phyloP scores from a whole-genome alignment of 2,797 vertebrate genomes.

The Paedocypris micromegethes region DNA sequence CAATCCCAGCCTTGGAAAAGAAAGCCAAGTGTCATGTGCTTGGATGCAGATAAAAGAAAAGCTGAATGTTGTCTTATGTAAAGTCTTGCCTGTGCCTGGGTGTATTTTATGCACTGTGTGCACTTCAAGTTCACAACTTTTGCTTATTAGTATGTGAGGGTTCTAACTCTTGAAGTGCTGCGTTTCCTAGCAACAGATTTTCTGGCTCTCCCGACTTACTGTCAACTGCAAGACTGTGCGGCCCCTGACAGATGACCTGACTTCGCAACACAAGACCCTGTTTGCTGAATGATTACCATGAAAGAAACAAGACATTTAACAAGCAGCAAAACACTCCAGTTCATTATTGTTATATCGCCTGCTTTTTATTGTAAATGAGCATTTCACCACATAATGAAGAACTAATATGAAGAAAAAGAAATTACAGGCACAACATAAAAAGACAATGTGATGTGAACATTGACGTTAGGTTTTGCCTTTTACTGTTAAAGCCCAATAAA shows the following conservation, averaged over 20 bases:
- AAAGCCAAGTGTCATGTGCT: conserved; percentile 6
- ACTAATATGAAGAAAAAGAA: too few relatives aligned
- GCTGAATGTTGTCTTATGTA: conserved; percentile 2
- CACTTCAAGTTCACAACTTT: conserved; percentile 37
- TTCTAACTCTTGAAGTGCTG: conserved; percentile 31
- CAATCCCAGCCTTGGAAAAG: neutral
- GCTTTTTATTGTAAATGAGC: too few relatives aligned
- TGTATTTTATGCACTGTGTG: conserved; percentile 21
- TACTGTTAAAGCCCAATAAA: too few relatives aligned
- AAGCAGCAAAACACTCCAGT: too few relatives aligned
- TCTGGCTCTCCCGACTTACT: conserved; percentile 12
- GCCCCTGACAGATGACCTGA: conserved; percentile 30
- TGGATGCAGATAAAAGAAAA: conserved; percentile 16
- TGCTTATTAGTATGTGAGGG: conserved; percentile 39
- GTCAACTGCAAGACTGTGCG: conserved; percentile 25
- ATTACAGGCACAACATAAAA: too few relatives aligned
- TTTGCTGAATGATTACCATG: conserved; percentile 12
- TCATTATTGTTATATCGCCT: too few relatives aligned
- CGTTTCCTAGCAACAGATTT: conserved; percentile 47
- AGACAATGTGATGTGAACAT: too few relatives aligned
- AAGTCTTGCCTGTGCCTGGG: conserved; percentile 8
- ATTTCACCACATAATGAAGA: too few relatives aligned
- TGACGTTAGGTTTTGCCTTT: too few relatives aligned
- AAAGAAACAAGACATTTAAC: too few relatives aligned
- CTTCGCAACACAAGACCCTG: conserved; percentile 26